phyloP scores from a whole-genome alignment of 2,797 vertebrate species.

The Masticophis lateralis region DNA sequence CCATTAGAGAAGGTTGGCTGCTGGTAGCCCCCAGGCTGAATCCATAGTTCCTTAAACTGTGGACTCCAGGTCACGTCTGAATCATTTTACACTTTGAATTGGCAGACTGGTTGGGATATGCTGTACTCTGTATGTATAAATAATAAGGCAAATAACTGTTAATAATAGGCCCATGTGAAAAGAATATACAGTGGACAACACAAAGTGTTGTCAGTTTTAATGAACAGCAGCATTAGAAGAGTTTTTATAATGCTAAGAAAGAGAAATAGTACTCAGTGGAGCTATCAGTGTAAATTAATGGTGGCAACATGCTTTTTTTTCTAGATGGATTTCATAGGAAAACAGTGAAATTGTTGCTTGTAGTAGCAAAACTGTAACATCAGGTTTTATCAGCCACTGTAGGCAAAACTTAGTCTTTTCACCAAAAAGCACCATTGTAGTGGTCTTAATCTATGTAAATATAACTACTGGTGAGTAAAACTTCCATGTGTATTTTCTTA shows the following conservation, averaged over 20 bases:
- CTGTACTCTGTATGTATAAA: background rate
- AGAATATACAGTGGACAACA: background rate
- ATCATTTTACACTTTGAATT: background rate
- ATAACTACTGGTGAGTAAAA: background rate
- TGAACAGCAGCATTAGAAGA: background rate
- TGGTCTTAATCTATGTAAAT: background rate
- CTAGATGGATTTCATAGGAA: background rate
- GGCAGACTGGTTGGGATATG: background rate
- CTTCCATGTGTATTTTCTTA: background rate
- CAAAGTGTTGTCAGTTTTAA: background rate
- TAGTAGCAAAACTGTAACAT: background rate
- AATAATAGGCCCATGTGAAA: constrained; percentile 1
- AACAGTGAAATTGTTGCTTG: background rate
- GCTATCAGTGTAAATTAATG: background rate
- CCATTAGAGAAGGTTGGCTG: background rate
- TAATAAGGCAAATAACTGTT: background rate
- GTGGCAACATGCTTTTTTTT: background rate
- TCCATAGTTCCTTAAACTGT: background rate
- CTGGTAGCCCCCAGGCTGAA: background rate
- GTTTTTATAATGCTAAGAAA: background rate
- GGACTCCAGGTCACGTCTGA: background rate
- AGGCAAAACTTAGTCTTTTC: background rate
- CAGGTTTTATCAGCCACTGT: background rate
- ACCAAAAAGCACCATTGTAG: background rate
- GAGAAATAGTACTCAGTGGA: background rate